phyloP scores from a whole-genome alignment of 2,113 vertebrate species.

The human (Homo sapiens) region GRCh38 chr11:69518001-69518500 shows the following conservation, averaged over 20 bases:
- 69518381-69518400: too few relatives aligned
- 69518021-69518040: background rate
- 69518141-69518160: background rate
- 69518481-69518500: too few relatives aligned
- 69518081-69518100: accelerated
- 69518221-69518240: background rate
- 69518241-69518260: background rate
- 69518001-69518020: background rate
- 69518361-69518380: too few relatives aligned
- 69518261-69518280: background rate
- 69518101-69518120: background rate
- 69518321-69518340: too few relatives aligned
- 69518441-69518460: too few relatives aligned
- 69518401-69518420: too few relatives aligned
- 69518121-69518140: background rate
- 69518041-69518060: background rate
- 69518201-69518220: background rate
- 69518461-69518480: too few relatives aligned
- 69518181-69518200: background rate
- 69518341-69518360: too few relatives aligned
- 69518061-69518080: background rate
- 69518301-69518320: too few relatives aligned
- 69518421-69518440: too few relatives aligned
- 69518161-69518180: background rate
- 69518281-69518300: too few relatives aligned